Evolutionary conservation across 2,113 vertebrate species (phyloP).

Genomic region (Microcebus jonahi): DNA sequence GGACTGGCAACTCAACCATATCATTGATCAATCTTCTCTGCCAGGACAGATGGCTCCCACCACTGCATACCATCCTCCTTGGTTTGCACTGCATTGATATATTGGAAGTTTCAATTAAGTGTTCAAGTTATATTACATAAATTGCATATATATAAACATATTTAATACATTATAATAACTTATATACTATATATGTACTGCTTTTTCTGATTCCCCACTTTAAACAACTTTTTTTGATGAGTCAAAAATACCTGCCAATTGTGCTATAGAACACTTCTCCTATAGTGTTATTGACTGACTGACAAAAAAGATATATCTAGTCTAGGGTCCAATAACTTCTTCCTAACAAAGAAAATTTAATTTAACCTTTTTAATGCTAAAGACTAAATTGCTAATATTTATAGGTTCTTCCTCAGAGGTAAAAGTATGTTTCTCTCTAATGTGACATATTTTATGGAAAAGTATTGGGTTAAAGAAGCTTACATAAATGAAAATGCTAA

Average conservation of each 20-base stretch:
- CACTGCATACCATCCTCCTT: neutral
- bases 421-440: constrained; percentile 27
- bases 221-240: neutral
- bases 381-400: constrained; percentile 52
- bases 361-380: constrained; percentile 59
- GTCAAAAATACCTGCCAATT: neutral
- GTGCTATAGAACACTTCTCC: neutral
- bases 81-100: neutral
- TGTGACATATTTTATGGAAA: constrained; percentile 44
- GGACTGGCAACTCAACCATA: neutral
- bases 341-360: constrained; percentile 55
- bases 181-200: neutral
- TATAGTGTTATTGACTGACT: neutral
- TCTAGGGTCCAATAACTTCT: constrained; percentile 33
- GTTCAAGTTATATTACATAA: neutral
- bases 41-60: neutral
- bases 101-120: neutral
- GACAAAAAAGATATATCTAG: constrained; percentile 46
- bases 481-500: constrained; percentile 53
- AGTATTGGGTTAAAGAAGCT: neutral
- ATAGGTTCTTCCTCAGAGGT: constrained; percentile 31
- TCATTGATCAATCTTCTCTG: constrained; percentile 6
- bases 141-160: neutral
- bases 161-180: neutral
- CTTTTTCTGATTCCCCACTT: neutral